Evolutionary conservation across 2,888 invertebrate species (phyloP).

Genomic region (Lampropteryx suffumata): DNA sequence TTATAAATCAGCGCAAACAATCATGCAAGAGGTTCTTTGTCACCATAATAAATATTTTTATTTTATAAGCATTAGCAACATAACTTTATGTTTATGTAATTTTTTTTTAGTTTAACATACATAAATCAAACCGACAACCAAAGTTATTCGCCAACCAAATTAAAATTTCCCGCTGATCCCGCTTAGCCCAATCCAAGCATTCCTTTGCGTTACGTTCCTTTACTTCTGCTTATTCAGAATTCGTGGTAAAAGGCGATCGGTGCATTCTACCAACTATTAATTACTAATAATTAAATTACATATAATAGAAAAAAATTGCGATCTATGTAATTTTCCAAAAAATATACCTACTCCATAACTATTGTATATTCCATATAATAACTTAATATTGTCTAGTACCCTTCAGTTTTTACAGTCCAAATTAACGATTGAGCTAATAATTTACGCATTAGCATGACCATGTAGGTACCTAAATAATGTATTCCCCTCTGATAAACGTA

Average conservation of each 20-base stretch:
- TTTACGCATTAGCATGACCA: too few relatives aligned
- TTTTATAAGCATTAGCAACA: too few relatives aligned
- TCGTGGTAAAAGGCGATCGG: neutral
- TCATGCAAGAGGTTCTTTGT: conserved; percentile 3
- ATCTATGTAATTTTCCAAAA: too few relatives aligned
- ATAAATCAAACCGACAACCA: neutral
- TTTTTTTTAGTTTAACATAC: neutral
- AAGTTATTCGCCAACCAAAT: conserved; percentile 1
- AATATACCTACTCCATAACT: too few relatives aligned
- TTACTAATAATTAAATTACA: too few relatives aligned
- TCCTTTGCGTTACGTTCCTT: conserved; percentile 1
- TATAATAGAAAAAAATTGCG: too few relatives aligned
- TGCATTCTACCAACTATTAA: conserved; percentile 8
- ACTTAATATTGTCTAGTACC: too few relatives aligned
- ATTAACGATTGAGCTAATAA: too few relatives aligned
- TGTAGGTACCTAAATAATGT: neutral
- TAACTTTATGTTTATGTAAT: too few relatives aligned
- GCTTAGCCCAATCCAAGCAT: neutral
- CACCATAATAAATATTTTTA: neutral
- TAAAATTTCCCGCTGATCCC: conserved; percentile 1
- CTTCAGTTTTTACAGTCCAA: too few relatives aligned
- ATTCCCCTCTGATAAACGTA: neutral
- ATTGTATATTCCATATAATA: too few relatives aligned
- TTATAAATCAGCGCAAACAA: conserved; percentile 11
- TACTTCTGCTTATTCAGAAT: neutral